A percentile compares a stretch with the other conserved stretches of the same genome.
Evolutionary conservation across 1,140 invertebrate species (phyloP).

Genomic region (Neotoxoptera formosana): DNA sequence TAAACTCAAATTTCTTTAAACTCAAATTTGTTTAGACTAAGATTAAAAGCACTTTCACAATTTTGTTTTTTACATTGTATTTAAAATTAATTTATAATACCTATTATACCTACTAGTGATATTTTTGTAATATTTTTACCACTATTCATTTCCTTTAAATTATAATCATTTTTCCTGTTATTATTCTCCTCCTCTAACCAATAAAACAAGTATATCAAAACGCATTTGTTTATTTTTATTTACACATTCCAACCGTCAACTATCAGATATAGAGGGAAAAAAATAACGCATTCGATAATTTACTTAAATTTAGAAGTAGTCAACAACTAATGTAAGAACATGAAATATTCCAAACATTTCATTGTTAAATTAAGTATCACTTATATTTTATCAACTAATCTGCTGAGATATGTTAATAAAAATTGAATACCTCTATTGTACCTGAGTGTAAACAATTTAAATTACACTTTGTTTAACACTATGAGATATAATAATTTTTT

Average conservation of each 20-base stretch:
- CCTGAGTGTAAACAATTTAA: too few species aligned
- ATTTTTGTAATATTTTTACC: constrained; percentile 33
- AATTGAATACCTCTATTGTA: too few species aligned
- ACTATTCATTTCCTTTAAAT: background rate
- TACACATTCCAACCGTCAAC: background rate
- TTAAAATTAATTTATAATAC: background rate
- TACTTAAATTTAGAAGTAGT: background rate
- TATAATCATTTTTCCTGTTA: constrained; percentile 18
- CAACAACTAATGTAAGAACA: background rate
- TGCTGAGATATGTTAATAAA: too few species aligned
- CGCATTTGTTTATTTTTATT: background rate
- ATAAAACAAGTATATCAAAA: constrained; percentile 21
- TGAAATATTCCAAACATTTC: background rate
- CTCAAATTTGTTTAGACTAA: background rate
- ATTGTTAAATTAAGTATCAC: background rate
- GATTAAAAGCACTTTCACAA: constrained; percentile 8
- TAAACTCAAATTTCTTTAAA: background rate
- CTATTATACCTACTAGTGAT: constrained; percentile 21
- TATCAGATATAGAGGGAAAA: background rate
- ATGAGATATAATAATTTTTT: background rate
- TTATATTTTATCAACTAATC: too few species aligned
- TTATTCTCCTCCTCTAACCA: background rate
- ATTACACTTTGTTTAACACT: too few species aligned
- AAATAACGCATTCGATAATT: background rate
- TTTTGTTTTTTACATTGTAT: constrained; percentile 13